Percentiles rank a stretch among this genome's conserved stretches.
phyloP scores from a whole-genome alignment of 2,888 invertebrate genomes.

The Abscondita cerata region DNA sequence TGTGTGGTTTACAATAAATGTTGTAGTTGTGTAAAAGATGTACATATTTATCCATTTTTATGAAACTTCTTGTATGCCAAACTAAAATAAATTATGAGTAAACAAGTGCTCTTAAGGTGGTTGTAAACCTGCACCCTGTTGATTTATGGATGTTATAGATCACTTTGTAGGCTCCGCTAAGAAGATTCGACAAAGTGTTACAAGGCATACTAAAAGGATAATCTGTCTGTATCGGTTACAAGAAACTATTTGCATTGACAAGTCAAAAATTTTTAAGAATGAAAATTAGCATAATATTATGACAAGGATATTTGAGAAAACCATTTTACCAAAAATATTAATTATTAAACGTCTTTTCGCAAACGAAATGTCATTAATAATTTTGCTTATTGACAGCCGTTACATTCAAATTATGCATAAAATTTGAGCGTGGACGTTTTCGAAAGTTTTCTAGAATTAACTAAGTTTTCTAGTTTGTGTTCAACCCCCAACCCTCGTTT shows the following conservation, averaged over 20 bases:
- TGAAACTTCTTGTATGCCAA: conserved; percentile 10
- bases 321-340: conserved; percentile 1
- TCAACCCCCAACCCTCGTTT: conserved; percentile 18
- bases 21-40: conserved; percentile 9
- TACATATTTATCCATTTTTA: conserved; percentile 11
- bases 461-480: not conserved
- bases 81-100: conserved; percentile 23
- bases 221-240: conserved; percentile 31
- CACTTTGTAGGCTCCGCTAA: conserved; percentile 25
- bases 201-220: conserved; percentile 25
- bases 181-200: conserved; percentile 25
- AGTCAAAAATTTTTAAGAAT: conserved; percentile 22
- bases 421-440: conserved; percentile 1
- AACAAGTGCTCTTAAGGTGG: conserved; percentile 20
- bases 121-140: conserved; percentile 29
- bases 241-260: conserved; percentile 33
- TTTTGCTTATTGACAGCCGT: too few relatives aligned
- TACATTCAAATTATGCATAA: not conserved
- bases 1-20: not conserved
- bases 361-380: too few relatives aligned
- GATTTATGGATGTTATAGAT: conserved; percentile 30
- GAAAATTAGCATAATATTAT: conserved; percentile 41
- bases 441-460: conserved; percentile 13
- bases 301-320: conserved; percentile 32
- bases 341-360: not conserved